Evolutionary conservation across 2,888 invertebrate genomes (phyloP), one percentile per base, ranked within the genome.

Genomic region (Troides helena): DNA sequence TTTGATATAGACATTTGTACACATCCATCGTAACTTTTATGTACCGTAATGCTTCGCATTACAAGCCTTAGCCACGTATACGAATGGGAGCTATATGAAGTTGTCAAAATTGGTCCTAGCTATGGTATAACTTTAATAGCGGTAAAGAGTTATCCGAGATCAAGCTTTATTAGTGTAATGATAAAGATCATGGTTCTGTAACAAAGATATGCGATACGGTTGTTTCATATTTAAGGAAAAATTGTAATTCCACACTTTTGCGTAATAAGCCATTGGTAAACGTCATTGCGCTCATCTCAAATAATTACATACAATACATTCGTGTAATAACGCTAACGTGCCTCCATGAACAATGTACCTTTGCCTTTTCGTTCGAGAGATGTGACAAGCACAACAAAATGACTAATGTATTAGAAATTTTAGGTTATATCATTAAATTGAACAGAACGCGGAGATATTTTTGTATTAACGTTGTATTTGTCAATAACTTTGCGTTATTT

Each of bases 11-110:
- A 69, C 68, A 67, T 71, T 69, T 65, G 61, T 65, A 74, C 74
- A 76, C 77, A 76, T 82, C 82, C 86, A 77, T 79, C 77, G 75
- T 77, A 83, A 87, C 82, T 50, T 66, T 65, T 62, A 82, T 83
- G 82, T 83, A 80, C 82, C 79, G 92, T 90, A 89, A 91, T 92
- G 89, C 86, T 69, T 69, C 72, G 86, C 88, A 90, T 92, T 90
- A 86, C 92, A 91, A 93, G 95, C 95, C 95, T 95, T 95, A 95
- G 93, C 94, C 94, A 94, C 94, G 95, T 95, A 95, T 95, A 95
- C 95, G 95, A 94, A 84, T 80, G 87, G 85, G 80, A 83, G 86
- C 91, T 85, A 85, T 81, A 81, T 81, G 80, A 84, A 39, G 84
- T 76, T 81, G 84, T 85, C 84, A 82, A 78, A 85, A 85, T 83